Evolutionary conservation across 2,113 vertebrate genomes (phyloP).

Genomic region (Hippocampus abdominalis): DNA sequence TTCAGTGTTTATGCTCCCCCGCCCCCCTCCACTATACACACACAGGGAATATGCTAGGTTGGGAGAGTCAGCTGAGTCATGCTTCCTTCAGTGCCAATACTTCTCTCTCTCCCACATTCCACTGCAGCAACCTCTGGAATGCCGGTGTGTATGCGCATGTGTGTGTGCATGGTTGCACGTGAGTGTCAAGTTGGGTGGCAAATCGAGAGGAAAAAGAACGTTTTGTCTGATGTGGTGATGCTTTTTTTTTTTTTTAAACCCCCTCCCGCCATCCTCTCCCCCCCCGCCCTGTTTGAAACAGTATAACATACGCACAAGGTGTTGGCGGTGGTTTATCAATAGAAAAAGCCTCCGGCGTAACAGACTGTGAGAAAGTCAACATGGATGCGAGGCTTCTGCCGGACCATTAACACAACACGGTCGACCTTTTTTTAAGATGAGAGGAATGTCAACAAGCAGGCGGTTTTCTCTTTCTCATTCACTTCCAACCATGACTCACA

Average conservation of each 20-base stretch:
- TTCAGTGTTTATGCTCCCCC: not conserved
- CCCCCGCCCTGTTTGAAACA: not conserved
- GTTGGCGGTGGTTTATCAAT: constrained; percentile 41
- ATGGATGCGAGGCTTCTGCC: constrained; percentile 41
- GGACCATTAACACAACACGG: constrained; percentile 34
- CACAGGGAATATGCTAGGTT: constrained; percentile 33
- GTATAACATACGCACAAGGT: not conserved
- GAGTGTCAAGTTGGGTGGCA: constrained; percentile 36
- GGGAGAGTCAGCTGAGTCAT: constrained; percentile 69
- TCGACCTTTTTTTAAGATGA: constrained; percentile 53
- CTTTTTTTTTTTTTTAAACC: not conserved
- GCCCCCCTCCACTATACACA: not conserved
- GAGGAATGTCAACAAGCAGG: constrained; percentile 64
- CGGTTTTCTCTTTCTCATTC: constrained; percentile 41
- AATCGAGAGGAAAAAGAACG: constrained; percentile 11
- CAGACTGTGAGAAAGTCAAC: constrained; percentile 64
- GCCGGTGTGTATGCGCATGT: constrained; percentile 29
- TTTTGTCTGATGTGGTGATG: constrained; percentile 3
- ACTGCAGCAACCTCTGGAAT: constrained; percentile 69
- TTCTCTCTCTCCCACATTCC: constrained; percentile 66
- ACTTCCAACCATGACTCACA: constrained; percentile 52
- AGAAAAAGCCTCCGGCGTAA: not conserved
- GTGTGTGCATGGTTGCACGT: constrained; percentile 42
- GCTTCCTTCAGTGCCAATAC: constrained; percentile 59
- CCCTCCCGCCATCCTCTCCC: too few species aligned